Evolutionary conservation across 1,140 invertebrate genomes (phyloP).

Genomic region (Portunus trituberculatus): DNA sequence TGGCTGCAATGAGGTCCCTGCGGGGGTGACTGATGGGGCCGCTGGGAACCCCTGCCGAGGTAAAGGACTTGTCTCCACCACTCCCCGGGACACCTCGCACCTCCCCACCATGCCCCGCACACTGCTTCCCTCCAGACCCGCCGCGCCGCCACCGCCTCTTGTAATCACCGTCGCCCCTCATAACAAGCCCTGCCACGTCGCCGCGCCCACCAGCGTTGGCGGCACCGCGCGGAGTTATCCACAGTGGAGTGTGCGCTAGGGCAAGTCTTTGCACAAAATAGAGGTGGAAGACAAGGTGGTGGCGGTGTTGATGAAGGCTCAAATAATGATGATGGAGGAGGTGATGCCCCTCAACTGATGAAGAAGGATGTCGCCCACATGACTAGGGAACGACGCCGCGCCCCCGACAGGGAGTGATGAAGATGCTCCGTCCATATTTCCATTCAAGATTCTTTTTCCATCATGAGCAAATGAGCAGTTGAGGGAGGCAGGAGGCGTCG

Average conservation of each 20-base stretch:
- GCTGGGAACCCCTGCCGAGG: not conserved
- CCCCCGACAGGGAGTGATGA: not conserved
- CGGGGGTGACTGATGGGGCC: slow-evolving; percentile 8
- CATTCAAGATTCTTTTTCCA: not conserved
- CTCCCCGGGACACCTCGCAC: not conserved
- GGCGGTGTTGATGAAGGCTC: not conserved
- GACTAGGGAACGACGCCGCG: not conserved
- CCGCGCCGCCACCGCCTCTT: not conserved
- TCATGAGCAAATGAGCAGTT: not conserved
- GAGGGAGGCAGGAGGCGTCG: not conserved
- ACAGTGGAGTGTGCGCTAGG: not conserved
- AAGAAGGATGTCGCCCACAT: not conserved
- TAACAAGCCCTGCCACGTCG: not conserved
- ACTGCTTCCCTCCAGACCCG: not conserved
- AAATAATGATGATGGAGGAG: slow-evolving; percentile 5
- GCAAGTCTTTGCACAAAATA: not conserved
- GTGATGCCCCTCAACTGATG: not conserved
- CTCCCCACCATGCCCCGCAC: not conserved
- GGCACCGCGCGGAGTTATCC: not conserved
- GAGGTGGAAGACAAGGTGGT: not conserved
- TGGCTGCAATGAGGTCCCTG: not conserved
- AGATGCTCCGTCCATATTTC: not conserved
- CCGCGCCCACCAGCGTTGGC: not conserved
- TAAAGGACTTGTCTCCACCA: slow-evolving; percentile 34
- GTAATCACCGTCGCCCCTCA: slow-evolving; percentile 7